A percentile compares a stretch with the other conserved stretches of the same genome.
Evolutionary conservation across 1,140 invertebrate species (phyloP).

Genomic region (Pentalonia nigronervosa): DNA sequence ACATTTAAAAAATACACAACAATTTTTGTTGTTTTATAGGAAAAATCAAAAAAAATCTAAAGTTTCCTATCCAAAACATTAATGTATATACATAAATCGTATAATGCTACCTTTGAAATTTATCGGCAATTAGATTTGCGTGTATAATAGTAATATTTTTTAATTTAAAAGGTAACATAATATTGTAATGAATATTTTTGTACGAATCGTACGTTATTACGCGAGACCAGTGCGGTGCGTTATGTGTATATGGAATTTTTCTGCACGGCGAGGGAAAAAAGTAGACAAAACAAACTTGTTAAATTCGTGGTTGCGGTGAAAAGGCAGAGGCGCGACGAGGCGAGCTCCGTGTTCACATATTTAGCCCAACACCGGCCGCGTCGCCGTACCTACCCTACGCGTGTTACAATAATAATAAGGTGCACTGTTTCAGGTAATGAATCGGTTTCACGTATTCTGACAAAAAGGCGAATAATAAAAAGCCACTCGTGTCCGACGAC

Average conservation of each 20-base stretch:
- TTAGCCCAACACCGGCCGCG: background rate
- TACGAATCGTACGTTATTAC: background rate
- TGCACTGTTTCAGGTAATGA: background rate
- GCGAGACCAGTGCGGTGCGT: background rate
- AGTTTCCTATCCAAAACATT: background rate
- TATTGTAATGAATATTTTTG: background rate
- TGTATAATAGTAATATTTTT: too few species aligned
- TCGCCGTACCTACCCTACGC: background rate
- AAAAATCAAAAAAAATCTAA: too few species aligned
- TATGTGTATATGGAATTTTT: background rate
- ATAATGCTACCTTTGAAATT: too few species aligned
- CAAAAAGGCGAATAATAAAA: background rate
- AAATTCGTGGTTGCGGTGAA: background rate
- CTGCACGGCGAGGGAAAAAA: background rate
- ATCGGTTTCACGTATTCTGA: background rate
- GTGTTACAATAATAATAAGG: background rate
- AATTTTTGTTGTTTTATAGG: too few species aligned
- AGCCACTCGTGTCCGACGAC: background rate
- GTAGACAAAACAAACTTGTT: background rate
- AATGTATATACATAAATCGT: background rate
- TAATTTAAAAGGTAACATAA: background rate
- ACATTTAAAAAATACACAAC: too few species aligned
- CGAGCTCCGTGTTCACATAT: background rate
- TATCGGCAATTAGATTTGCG: too few species aligned
- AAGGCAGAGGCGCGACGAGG: background rate